These are phyloP conservation scores for Chionomys nivalis DNA, from an alignment of 2,113 vertebrate genomes.

Conservation along the genomic window DNA sequence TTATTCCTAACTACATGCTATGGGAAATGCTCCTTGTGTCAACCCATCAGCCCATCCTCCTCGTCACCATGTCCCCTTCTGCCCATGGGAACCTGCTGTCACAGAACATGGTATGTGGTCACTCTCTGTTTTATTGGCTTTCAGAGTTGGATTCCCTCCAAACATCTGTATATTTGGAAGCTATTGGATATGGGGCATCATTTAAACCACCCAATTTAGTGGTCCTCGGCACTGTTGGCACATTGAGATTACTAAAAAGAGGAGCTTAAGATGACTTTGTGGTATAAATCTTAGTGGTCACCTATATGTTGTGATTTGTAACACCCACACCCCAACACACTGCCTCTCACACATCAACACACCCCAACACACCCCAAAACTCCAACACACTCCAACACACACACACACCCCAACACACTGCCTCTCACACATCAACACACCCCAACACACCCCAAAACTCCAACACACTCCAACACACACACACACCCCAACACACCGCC, in stretches of 20 bases:
- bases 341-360: not conserved
- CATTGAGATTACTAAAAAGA: not conserved
- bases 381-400: not conserved
- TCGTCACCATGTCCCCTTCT: not conserved
- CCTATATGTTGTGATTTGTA: not conserved
- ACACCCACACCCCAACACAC: not conserved
- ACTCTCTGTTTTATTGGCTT: not conserved
- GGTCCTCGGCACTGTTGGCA: not conserved
- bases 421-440: not conserved
- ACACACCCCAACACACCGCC: not conserved
- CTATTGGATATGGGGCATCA: not conserved
- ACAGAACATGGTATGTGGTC: not conserved
- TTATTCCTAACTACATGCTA: not conserved
- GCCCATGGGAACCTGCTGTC: not conserved
- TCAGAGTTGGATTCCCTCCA: conserved; percentile 24
- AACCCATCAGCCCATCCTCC: not conserved
- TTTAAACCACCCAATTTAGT: not conserved
- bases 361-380: not conserved
- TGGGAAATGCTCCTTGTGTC: not conserved
- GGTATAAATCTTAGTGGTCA: not conserved
- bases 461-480: not conserved
- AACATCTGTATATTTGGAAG: not conserved
- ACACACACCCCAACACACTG: not conserved
- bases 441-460: not conserved
- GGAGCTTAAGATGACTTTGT: not conserved